These are phyloP conservation scores for Ctenoplectra terminalis DNA, from an alignment of 1,140 invertebrate species.

Conservation along the genomic window DNA sequence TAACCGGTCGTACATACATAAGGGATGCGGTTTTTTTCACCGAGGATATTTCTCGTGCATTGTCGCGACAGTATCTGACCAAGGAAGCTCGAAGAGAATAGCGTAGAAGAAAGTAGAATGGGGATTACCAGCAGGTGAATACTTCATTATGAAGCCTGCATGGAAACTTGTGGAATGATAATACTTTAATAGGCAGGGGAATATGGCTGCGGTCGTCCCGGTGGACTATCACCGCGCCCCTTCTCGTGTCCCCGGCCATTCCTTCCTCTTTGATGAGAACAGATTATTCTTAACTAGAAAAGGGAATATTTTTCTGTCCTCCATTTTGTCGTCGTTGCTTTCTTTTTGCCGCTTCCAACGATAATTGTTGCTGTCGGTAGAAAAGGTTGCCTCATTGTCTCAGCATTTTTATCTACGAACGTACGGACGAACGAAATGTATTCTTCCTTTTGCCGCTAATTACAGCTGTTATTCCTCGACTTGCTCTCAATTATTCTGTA, in stretches of 20 bases:
- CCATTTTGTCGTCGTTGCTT: neutral
- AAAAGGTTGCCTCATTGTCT: conserved; percentile 37
- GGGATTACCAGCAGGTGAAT: conserved; percentile 69
- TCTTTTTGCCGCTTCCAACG: neutral
- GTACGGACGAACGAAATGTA: neutral
- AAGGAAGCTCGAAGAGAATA: conserved; percentile 56
- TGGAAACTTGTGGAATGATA: conserved; percentile 67
- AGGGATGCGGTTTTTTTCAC: neutral
- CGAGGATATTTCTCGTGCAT: conserved; percentile 28
- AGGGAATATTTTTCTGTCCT: conserved; percentile 57
- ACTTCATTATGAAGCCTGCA: conserved; percentile 67
- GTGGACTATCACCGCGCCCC: conserved; percentile 20
- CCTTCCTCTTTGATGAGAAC: conserved; percentile 6
- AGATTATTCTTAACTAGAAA: conserved; percentile 64
- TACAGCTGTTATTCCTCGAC: neutral
- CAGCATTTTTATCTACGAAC: conserved; percentile 32
- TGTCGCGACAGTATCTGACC: conserved; percentile 43
- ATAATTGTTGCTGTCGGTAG: conserved; percentile 49
- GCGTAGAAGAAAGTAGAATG: conserved; percentile 57
- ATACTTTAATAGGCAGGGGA: conserved; percentile 62
- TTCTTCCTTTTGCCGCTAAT: conserved; percentile 15
- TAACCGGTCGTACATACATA: conserved; percentile 8
- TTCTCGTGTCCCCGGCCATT: neutral
- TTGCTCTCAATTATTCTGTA: conserved; percentile 15
- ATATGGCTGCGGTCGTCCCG: conserved; percentile 40